Evolutionary conservation across 1,140 invertebrate genomes (phyloP), one percentile per base, ranked within the genome.

Genomic region (Yoshiicerus persimilis): DNA sequence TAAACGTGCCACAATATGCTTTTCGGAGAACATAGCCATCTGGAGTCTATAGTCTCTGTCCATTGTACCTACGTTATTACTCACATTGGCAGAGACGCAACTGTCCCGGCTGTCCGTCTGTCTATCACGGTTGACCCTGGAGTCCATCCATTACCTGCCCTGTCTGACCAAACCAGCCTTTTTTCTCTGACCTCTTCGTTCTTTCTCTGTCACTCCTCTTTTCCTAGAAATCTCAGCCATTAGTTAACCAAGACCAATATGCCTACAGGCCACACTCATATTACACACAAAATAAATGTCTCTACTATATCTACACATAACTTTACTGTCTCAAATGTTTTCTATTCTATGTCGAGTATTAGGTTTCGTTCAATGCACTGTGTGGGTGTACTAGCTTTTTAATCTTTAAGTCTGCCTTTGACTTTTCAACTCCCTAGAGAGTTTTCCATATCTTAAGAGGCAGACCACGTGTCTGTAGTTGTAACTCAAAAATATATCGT

Each of bases 81-180:
- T 80, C 32, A 80, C 75, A 80, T 36, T 80, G 20, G 75, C 75
- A 34, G 32, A 80, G 66, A 70, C 66, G 25, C 25, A 70, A 70
- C 66, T 70, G 66, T 70, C 66, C 32, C 38, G 32, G 30, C 34
- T 80, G 75, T 80, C 16, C 75, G 20, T 80, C 75, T 80, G 75
- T 80, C 75, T 80, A 80, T 80, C 75, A 13, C 32, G 75, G 32
- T 80, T n/a, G n/a, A 80, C 75, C 75, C 75, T 34, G 30, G 75
- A 80, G 75, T 80, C 75, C 75, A 80, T 80, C 75, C 75, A 80
- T 80, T 80, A 80, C 32, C 32, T 80, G 75, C 32, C 64, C 64
- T 70, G 64, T 70, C 75, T 38, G 30, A n/a, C 75, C 75, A 80
- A 80, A 80, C 34, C 30, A 23, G 27, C 30, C 34, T 30, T 80